These are phyloP conservation scores for Hylyphantes graminicola DNA, from an alignment of 1,140 invertebrate species.

Conservation along the genomic window DNA sequence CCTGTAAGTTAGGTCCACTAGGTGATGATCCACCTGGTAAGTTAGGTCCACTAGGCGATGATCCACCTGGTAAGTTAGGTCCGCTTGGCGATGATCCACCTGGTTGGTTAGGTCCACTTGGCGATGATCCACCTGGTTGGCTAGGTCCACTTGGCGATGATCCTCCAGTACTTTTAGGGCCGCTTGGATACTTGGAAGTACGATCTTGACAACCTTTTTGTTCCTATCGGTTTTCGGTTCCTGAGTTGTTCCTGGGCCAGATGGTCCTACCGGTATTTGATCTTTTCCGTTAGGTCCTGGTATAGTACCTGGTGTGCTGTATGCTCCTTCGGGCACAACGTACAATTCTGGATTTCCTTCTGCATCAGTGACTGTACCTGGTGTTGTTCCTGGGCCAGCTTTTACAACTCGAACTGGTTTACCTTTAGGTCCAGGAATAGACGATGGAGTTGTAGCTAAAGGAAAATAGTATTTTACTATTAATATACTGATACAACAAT, in stretches of 20 bases:
- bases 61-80: no score
- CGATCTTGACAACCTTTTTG: background rate
- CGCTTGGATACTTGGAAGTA: background rate
- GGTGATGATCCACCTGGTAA: no score
- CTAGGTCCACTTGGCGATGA: no score
- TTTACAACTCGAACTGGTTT: slow-evolving; percentile 7
- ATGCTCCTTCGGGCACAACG: background rate
- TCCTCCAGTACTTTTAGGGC: background rate
- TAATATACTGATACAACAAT: no score
- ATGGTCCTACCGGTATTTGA: slow-evolving; percentile 5
- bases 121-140: no score
- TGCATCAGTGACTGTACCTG: slow-evolving; percentile 5
- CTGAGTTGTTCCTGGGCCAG: slow-evolving; percentile 21
- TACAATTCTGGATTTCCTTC: background rate
- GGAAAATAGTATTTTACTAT: no score
- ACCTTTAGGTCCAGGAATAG: slow-evolving; percentile 6
- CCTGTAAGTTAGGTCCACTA: no score
- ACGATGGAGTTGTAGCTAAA: background rate
- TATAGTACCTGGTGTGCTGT: slow-evolving; percentile 6
- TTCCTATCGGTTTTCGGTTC: background rate
- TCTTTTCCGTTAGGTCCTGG: background rate
- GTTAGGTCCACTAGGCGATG: no score
- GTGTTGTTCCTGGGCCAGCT: slow-evolving; percentile 8
- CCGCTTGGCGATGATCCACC: no score
- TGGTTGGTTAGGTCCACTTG: no score